These are phyloP conservation scores for Cryptus viduatorius DNA, from an alignment of 2,888 invertebrate species.

Conservation along the genomic window DNA sequence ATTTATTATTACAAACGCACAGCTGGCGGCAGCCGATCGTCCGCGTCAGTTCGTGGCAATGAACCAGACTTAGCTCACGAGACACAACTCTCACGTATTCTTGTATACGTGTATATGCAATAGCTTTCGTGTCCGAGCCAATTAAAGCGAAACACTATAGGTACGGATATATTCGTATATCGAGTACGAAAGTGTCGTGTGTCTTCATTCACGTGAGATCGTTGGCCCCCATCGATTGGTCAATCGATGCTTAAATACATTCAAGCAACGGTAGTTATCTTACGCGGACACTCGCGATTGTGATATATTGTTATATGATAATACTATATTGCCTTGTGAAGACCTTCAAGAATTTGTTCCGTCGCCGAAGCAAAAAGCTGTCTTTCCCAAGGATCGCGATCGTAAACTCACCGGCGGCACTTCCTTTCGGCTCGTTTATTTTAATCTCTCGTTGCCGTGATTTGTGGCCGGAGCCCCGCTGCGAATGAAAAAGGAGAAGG, in stretches of 20 bases:
- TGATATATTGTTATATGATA: constrained; percentile 2
- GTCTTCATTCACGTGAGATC: background rate
- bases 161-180: background rate
- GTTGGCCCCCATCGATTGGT: background rate
- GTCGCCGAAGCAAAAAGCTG: background rate
- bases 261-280: background rate
- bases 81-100: background rate
- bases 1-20: constrained; percentile 50
- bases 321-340: background rate
- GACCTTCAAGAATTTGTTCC: constrained; percentile 35
- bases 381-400: constrained; percentile 23
- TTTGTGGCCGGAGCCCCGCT: constrained; percentile 22
- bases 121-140: background rate
- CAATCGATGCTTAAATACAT: background rate
- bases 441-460: constrained; percentile 56
- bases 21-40: constrained; percentile 42
- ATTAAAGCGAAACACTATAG: background rate
- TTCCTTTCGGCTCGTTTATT: constrained; percentile 66
- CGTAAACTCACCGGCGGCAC: constrained; percentile 60
- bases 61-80: constrained; percentile 43
- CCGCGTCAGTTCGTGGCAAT: constrained; percentile 49
- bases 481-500: constrained; percentile 18
- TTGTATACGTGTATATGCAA: background rate
- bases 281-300: background rate
- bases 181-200: background rate